Conservation (phyloP, 1,140 invertebrate genomes). For the Pseudomyrmex gracilis region DNA sequence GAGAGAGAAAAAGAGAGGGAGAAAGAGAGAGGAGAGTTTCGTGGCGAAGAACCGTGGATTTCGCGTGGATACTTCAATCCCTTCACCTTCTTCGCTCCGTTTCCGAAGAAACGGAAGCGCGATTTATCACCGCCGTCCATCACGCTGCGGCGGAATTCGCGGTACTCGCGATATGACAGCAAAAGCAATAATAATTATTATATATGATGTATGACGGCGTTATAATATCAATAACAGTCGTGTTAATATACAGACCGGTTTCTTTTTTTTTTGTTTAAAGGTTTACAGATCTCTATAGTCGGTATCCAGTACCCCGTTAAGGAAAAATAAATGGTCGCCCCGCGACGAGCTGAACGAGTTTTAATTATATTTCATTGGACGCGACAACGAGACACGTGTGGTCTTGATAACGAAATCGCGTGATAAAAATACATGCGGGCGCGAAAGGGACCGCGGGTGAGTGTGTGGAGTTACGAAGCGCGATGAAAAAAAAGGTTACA, state of each 20-base stretch:
- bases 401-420: slow-evolving; percentile 10
- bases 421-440: slow-evolving; percentile 25
- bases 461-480: slow-evolving; percentile 36
- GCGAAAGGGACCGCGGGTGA: background rate
- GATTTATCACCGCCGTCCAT: slow-evolving; percentile 45
- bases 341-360: background rate
- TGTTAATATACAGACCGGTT: background rate
- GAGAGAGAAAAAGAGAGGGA: no score
- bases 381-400: slow-evolving; percentile 7
- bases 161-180: slow-evolving; percentile 7
- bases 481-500: slow-evolving; percentile 12
- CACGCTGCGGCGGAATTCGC: slow-evolving; percentile 28
- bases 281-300: no score
- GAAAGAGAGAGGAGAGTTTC: slow-evolving; percentile 13
- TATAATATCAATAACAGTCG: background rate
- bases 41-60: slow-evolving; percentile 4
- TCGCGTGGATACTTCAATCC: slow-evolving; percentile 10
- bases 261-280: background rate
- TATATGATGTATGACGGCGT: background rate
- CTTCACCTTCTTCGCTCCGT: background rate
- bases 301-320: no score
- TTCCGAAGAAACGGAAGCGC: slow-evolving; percentile 31
- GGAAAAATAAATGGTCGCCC: background rate
- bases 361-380: slow-evolving; percentile 39
- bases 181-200: slow-evolving; percentile 10